Conservation (phyloP, 92 coral and sea anemone species). For the Umimayanthus kanabou region DNA sequence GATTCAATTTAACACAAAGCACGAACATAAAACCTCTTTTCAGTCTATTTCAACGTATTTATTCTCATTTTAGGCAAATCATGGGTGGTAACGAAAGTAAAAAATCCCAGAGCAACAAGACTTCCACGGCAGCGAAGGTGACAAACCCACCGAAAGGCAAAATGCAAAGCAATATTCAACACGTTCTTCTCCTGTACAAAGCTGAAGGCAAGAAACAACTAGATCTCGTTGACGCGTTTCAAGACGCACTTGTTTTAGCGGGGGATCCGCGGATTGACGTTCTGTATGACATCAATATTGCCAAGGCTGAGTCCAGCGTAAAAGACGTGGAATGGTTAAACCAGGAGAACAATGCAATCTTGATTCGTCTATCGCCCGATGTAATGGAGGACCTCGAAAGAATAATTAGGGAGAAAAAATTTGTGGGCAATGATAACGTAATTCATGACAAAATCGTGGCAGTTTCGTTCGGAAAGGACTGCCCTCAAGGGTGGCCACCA, state of each 20-base stretch:
- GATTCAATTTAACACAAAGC: background rate
- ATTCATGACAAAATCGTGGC: conserved; percentile 78
- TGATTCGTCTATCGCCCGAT: conserved; percentile 79
- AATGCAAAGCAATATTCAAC: conserved; percentile 24
- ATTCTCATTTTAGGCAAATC: background rate
- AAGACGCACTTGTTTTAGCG: conserved; percentile 66
- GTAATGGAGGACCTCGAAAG: conserved; percentile 51
- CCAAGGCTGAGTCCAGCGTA: conserved; percentile 9
- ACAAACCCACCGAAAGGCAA: conserved; percentile 24
- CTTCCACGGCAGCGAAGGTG: background rate
- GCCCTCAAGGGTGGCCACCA: conserved; percentile 79
- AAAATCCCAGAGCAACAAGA: background rate
- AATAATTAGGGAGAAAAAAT: conserved; percentile 58
- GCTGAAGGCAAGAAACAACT: conserved; percentile 53
- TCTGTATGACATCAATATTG: conserved; percentile 18
- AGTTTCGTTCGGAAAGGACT: conserved; percentile 74
- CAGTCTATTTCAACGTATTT: too few species aligned
- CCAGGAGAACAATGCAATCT: conserved; percentile 68
- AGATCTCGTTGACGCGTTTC: conserved; percentile 69
- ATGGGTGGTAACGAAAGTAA: conserved; percentile 39
- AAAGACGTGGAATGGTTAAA: conserved; percentile 73
- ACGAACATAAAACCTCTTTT: background rate
- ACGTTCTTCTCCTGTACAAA: conserved; percentile 77
- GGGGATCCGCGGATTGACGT: conserved; percentile 20
- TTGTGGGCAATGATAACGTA: conserved; percentile 65